Evolutionary conservation across 64 coral and sea anemone genomes (phyloP).

Genomic region (Platygyra sinensis): DNA sequence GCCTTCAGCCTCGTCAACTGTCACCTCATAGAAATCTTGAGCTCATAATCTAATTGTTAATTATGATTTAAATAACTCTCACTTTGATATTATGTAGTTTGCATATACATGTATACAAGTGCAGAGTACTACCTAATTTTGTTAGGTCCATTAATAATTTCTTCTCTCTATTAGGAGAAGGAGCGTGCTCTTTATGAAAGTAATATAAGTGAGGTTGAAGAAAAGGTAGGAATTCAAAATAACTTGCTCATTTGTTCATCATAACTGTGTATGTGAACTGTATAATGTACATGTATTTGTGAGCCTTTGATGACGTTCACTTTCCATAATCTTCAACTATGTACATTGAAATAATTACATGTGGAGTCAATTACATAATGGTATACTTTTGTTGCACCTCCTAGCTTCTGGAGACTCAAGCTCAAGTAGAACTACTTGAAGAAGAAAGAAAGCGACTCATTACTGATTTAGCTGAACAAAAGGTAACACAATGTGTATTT

Average conservation of each 20-base stretch:
- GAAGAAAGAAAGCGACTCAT: constrained; percentile 31
- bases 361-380: neutral
- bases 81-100: no score
- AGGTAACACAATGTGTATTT: constrained; percentile 3
- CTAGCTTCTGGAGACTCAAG: constrained; percentile 23
- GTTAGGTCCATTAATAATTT: neutral
- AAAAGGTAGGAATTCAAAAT: constrained; percentile 10
- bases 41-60: no score
- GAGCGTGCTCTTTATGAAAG: constrained; percentile 17
- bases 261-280: neutral
- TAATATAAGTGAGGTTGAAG: constrained; percentile 4
- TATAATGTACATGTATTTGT: no score
- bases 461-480: constrained; percentile 37
- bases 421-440: constrained; percentile 39
- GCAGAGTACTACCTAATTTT: neutral
- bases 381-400: neutral
- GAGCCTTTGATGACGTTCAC: no score
- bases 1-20: no score
- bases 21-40: no score
- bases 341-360: no score
- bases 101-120: no score
- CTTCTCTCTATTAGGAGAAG: neutral
- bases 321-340: no score
- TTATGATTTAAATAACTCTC: no score
- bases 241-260: neutral